Conservation (phyloP, 2,113 vertebrate species). For the Ptychochromis oligacanthus region DNA sequence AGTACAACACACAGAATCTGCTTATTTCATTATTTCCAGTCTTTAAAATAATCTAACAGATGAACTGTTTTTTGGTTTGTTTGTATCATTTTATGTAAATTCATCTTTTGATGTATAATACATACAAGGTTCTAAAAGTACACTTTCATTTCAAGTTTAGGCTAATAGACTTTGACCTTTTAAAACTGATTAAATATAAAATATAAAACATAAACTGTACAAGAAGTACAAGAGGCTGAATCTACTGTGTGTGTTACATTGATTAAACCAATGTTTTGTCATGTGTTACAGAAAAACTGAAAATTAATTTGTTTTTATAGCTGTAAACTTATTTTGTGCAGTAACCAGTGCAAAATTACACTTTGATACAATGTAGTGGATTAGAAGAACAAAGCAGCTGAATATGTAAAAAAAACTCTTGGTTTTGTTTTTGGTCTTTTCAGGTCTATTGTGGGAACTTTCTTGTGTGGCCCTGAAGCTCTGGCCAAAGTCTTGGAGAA, state of each 20-base stretch:
- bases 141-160: too few relatives aligned
- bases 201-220: background rate
- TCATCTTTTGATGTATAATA: too few relatives aligned
- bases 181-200: background rate
- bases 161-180: background rate
- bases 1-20: fast-evolving
- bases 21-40: background rate
- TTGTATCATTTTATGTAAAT: background rate
- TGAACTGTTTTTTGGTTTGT: too few relatives aligned
- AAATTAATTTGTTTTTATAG: background rate
- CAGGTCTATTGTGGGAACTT: constrained; percentile 89
- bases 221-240: background rate
- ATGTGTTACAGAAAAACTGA: background rate
- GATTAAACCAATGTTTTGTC: fast-evolving
- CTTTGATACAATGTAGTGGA: too few relatives aligned
- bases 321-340: background rate
- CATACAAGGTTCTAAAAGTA: too few relatives aligned
- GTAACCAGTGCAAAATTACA: background rate
- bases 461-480: constrained; percentile 85
- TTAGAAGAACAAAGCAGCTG: background rate
- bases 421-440: background rate
- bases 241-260: background rate
- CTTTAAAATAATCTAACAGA: background rate
- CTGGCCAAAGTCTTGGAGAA: constrained; percentile 83
- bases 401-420: background rate